Evolutionary conservation across 2,888 invertebrate species (phyloP).

Genomic region (Thecocarcelia acutangulata): DNA sequence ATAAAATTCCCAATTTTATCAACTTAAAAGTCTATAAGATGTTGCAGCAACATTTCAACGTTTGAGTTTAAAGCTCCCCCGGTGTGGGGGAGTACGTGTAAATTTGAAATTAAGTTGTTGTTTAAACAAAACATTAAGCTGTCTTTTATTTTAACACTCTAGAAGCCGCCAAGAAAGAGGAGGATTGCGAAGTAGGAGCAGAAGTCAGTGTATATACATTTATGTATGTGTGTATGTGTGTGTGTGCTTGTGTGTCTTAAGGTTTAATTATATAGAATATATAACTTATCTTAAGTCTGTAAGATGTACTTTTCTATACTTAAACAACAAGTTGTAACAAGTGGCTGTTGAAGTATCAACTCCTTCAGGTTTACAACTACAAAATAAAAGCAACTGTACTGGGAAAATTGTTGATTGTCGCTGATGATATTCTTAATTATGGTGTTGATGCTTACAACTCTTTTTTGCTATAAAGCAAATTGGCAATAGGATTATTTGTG

Average conservation of each 20-base stretch:
- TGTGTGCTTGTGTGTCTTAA: conserved; percentile 12
- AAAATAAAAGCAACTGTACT: not conserved
- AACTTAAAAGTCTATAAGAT: conserved; percentile 1
- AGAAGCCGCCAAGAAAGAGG: conserved; percentile 20
- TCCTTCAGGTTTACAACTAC: conserved; percentile 45
- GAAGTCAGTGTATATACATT: no score
- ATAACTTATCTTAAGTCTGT: conserved; percentile 41
- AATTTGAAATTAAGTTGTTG: conserved; percentile 53
- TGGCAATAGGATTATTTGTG: not conserved
- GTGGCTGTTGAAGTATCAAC: conserved; percentile 58
- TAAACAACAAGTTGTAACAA: conserved; percentile 61
- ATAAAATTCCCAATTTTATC: conserved; percentile 8
- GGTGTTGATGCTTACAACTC: conserved; percentile 42
- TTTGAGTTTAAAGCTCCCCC: not conserved
- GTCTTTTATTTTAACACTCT: conserved; percentile 60
- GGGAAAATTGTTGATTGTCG: not conserved
- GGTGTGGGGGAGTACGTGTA: conserved; percentile 19
- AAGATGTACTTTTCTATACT: conserved; percentile 16
- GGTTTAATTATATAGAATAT: conserved; percentile 53
- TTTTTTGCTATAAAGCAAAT: not conserved
- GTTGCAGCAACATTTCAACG: not conserved
- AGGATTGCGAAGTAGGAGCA: not conserved
- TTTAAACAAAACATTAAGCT: conserved; percentile 53
- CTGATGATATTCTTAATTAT: conserved; percentile 31
- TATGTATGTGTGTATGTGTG: not conserved